phyloP scores from a whole-genome alignment of 2,113 vertebrate species.

The Notechis scutatus region DNA sequence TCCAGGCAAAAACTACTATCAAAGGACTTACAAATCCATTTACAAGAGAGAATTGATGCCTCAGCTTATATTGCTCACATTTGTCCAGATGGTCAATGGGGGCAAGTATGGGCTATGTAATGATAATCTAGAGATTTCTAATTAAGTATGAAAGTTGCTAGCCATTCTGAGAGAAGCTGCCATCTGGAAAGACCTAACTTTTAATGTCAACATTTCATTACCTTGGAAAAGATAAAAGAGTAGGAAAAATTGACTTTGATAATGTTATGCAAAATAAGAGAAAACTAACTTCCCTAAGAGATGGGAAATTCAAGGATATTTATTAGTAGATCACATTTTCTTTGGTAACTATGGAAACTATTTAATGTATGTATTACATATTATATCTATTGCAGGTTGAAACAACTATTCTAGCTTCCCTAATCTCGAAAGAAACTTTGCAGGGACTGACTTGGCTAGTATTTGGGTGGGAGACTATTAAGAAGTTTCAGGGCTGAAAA shows the following conservation, averaged over 20 bases:
- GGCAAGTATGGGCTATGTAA: not conserved
- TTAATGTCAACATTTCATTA: not conserved
- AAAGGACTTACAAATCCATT: not conserved
- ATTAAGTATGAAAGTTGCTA: not conserved
- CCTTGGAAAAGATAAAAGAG: not conserved
- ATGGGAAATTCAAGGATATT: not conserved
- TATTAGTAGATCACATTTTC: not conserved
- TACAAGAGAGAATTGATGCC: not conserved
- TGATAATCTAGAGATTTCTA: not conserved
- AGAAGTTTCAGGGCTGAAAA: not conserved
- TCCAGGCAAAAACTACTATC: not conserved
- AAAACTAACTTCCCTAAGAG: not conserved
- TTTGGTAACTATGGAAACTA: not conserved
- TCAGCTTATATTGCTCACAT: not conserved
- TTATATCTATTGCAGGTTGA: not conserved
- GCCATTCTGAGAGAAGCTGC: not conserved
- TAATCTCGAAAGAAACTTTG: not conserved
- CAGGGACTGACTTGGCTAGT: not conserved
- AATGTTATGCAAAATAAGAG: not conserved
- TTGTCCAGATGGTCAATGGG: not conserved
- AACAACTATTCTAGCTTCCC: not conserved
- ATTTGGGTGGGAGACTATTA: not conserved
- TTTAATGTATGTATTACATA: not conserved
- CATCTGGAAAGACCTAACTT: not conserved
- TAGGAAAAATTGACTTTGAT: not conserved